phyloP scores from a whole-genome alignment of 2,113 vertebrate genomes.

The Entelurus aequoreus region DNA sequence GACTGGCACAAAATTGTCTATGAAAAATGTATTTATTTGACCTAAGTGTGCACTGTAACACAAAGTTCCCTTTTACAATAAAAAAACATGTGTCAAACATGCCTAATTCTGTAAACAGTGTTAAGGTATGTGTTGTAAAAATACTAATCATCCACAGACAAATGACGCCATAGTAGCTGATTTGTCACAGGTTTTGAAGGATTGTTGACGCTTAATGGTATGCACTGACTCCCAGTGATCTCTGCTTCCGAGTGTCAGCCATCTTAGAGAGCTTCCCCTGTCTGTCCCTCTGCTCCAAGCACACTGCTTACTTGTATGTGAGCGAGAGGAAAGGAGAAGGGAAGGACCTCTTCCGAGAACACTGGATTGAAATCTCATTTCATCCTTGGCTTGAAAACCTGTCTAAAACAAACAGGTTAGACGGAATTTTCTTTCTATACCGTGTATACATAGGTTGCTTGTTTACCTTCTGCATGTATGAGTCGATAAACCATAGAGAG shows the following conservation, averaged over 20 bases:
- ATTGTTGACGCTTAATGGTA: constrained; percentile 32
- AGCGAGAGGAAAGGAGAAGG: constrained; percentile 43
- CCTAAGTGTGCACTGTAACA: constrained; percentile 3
- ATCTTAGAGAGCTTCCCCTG: constrained; percentile 67
- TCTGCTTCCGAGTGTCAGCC: constrained; percentile 65
- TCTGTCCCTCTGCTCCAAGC: constrained; percentile 54
- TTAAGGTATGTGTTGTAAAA: constrained; percentile 12
- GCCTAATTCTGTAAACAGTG: constrained; percentile 11
- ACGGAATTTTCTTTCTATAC: constrained; percentile 25
- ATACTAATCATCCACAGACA: constrained; percentile 11
- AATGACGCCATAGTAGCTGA: constrained; percentile 24
- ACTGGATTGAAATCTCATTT: constrained; percentile 43
- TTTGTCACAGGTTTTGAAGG: constrained; percentile 30
- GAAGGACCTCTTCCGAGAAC: constrained; percentile 50
- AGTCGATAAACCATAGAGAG: background rate
- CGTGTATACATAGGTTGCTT: background rate
- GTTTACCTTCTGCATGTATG: constrained; percentile 31
- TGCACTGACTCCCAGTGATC: constrained; percentile 49
- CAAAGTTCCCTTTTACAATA: background rate
- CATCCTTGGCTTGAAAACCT: constrained; percentile 39
- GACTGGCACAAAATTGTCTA: background rate
- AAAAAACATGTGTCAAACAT: constrained; percentile 2
- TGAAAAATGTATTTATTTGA: background rate
- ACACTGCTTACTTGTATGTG: constrained; percentile 48
- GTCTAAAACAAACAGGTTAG: constrained; percentile 46